A percentile compares a stretch with the other conserved stretches of the same genome.
These are phyloP conservation scores for Morpho helenor DNA, from an alignment of 2,888 invertebrate species.

Conservation along the genomic window DNA sequence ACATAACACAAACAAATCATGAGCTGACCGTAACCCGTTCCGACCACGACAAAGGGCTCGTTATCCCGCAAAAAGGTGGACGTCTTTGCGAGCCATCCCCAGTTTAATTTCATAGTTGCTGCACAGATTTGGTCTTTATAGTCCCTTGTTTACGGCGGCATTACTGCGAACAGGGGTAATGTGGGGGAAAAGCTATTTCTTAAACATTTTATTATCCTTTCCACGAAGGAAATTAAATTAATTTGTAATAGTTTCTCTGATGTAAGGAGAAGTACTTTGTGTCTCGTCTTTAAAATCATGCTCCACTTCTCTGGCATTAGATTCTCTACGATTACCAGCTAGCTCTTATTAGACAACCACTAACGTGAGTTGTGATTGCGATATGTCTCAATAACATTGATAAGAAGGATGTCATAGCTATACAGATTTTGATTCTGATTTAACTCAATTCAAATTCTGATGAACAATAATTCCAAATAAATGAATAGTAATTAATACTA, in stretches of 20 bases:
- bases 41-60: constrained; percentile 29
- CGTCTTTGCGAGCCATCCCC: constrained; percentile 22
- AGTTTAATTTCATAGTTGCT: constrained; percentile 25
- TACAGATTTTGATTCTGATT: no score
- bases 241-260: constrained; percentile 7
- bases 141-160: constrained; percentile 9
- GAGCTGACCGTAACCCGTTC: constrained; percentile 7
- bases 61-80: constrained; percentile 32
- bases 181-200: constrained; percentile 11
- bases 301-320: no score
- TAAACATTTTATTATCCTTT: constrained; percentile 11
- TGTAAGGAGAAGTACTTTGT: background rate
- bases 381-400: no score
- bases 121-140: constrained; percentile 20
- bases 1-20: constrained; percentile 4
- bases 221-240: constrained; percentile 11
- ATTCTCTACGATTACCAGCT: no score
- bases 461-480: no score
- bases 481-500: no score
- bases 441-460: no score
- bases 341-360: no score
- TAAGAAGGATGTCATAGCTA: no score
- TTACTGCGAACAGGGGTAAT: constrained; percentile 5
- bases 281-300: background rate
- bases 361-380: no score